Evolutionary conservation across 2,888 invertebrate genomes (phyloP).

Genomic region (Therioaphis trifolii): DNA sequence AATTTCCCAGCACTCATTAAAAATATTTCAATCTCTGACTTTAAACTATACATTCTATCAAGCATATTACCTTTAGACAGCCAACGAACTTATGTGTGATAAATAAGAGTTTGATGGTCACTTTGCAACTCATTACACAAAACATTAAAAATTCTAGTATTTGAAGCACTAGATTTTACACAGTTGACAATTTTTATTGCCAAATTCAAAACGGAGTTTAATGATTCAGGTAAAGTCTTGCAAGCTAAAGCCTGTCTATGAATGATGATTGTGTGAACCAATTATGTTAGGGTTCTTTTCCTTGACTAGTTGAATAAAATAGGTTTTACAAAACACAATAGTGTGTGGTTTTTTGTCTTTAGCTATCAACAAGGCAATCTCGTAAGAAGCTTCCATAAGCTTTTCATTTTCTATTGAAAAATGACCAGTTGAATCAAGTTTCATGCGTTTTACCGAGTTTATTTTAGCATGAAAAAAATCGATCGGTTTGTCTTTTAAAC

Average conservation of each 20-base stretch:
- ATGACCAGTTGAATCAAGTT: slow-evolving; percentile 51
- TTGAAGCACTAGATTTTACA: slow-evolving; percentile 56
- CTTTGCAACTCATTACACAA: slow-evolving; percentile 21
- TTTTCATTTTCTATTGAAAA: slow-evolving; percentile 37
- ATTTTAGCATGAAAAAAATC: slow-evolving; percentile 65
- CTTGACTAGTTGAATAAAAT: slow-evolving; percentile 54
- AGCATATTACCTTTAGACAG: too few species aligned
- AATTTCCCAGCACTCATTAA: too few species aligned
- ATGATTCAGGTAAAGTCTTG: slow-evolving; percentile 48
- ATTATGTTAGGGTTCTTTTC: slow-evolving; percentile 53
- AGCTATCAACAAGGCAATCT: slow-evolving; percentile 51
- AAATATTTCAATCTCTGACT: too few species aligned
- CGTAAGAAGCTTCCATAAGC: slow-evolving; percentile 39
- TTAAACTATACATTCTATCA: too few species aligned
- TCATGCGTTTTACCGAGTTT: slow-evolving; percentile 63
- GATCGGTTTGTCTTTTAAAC: slow-evolving; percentile 64
- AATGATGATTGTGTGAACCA: slow-evolving; percentile 58
- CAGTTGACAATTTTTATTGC: slow-evolving; percentile 45
- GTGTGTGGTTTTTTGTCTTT: slow-evolving; percentile 50
- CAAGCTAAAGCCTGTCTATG: too few species aligned
- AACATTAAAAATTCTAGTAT: slow-evolving; percentile 56
- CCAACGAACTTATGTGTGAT: too few species aligned
- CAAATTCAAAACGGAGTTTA: slow-evolving; percentile 47
- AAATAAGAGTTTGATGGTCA: too few species aligned
- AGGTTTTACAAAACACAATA: slow-evolving; percentile 33